Evolutionary conservation across 2,888 invertebrate species (phyloP), one percentile per base, ranked within the genome.

Genomic region (Cerastoderma edule): DNA sequence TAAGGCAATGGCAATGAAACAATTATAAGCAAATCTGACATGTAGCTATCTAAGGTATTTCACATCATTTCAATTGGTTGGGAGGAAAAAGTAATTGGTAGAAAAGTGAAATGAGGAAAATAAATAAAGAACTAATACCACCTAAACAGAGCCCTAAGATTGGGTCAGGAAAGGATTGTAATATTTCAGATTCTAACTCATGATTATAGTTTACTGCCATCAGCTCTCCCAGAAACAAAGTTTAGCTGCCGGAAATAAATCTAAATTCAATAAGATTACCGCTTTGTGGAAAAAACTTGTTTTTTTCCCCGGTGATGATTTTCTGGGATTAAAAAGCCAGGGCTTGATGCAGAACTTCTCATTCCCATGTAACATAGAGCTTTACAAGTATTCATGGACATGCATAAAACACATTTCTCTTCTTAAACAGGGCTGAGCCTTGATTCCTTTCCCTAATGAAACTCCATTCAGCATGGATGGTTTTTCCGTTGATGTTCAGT

Each of bases 241-340:
- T 50, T 50, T 27, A 56, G 56, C 30, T 24, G 28, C 16, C 28
- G 10, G 56, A 56, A 56, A 56, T 69, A 69, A 69, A 69, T 46
- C 60, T 56, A 69, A 69, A 68, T 68, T 68, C 68, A 68, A 69
- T 69, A 46, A 30, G 69, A 69, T 60, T 69, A 68, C 44, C 6
- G 39, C 63, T 4, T 33, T 6, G 1, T 44, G 64, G 28, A 44
- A 46, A 39, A 63, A 44, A 64, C 46, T n/a, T 8, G 64, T 39
- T 28, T 28, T 33, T 60, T 13, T 10, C 60, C 35, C 28, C 19
- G 35, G 35, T 22, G 35, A 60, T 33, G 60, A 60, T 33, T 33
- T 60, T 60, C 19, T n/a, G 32, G 60, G 32, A 60, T 60, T 60
- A 33, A 35, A 27, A 33, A 60, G 28, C 5, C 60, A 19, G 10